These are phyloP conservation scores for Drosophila nr. medialis DNA, from an alignment of 2,888 invertebrate genomes.

Conservation along the genomic window DNA sequence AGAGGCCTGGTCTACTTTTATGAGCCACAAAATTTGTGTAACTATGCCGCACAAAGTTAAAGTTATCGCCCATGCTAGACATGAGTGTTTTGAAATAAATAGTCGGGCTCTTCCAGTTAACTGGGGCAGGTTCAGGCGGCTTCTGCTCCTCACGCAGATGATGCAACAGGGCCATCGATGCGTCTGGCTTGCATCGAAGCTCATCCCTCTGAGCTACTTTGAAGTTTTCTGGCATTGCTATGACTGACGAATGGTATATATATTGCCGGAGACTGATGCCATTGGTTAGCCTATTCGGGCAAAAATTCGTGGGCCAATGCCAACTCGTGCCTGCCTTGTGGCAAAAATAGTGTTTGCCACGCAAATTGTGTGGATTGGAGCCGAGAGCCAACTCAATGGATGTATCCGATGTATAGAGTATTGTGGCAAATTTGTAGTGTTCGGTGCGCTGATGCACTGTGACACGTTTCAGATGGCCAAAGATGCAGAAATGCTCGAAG, in stretches of 20 bases:
- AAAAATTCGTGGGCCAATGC: not conserved
- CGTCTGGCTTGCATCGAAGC: not conserved
- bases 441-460: conserved; percentile 15
- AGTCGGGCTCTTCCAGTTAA: not conserved
- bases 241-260: conserved; percentile 3
- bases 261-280: conserved; percentile 3
- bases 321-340: not conserved
- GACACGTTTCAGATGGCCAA: conserved; percentile 26
- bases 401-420: not conserved
- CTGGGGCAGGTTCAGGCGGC: not conserved
- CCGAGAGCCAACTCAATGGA: conserved; percentile 5
- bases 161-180: conserved; percentile 8
- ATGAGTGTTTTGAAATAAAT: not conserved
- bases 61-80: conserved; percentile 12
- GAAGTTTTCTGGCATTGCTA: too few relatives aligned
- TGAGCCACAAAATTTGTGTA: conserved; percentile 39
- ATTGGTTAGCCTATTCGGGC: not conserved
- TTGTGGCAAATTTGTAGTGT: conserved; percentile 20
- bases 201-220: not conserved
- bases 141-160: not conserved
- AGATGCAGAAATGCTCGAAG: conserved; percentile 23
- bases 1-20: conserved; percentile 12
- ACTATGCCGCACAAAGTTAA: conserved; percentile 31
- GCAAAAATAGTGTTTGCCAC: conserved; percentile 17
- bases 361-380: conserved; percentile 34